Conservation (phyloP, 2,888 invertebrate species). For the Scaptomyza parva region DNA sequence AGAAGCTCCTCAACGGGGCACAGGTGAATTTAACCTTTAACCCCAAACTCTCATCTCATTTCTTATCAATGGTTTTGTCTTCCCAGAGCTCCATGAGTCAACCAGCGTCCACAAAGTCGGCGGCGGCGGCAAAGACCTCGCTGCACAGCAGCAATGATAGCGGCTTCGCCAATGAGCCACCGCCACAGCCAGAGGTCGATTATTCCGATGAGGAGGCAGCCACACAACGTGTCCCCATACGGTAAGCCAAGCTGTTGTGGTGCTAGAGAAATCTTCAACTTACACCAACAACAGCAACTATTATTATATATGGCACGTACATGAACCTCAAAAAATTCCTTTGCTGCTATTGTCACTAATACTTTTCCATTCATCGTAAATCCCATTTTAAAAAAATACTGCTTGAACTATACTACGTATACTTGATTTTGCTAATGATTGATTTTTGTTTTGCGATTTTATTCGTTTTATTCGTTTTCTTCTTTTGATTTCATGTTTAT, state of each 20-base stretch:
- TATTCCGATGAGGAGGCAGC: conserved; percentile 94
- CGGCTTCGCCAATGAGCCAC: conserved; percentile 95
- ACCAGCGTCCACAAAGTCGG: conserved; percentile 75
- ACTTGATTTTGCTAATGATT: conserved; percentile 37
- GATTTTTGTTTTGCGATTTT: conserved; percentile 70
- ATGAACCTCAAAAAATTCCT: not conserved
- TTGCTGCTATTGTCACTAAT: conserved; percentile 61
- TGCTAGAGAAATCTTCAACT: too few species aligned
- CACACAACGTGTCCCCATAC: conserved; percentile 86
- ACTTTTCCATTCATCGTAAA: conserved; percentile 33
- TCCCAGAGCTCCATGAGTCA: conserved; percentile 60
- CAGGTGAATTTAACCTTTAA: conserved; percentile 52
- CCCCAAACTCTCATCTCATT: too few species aligned
- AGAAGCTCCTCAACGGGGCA: conserved; percentile 80
- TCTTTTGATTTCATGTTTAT: conserved; percentile 74
- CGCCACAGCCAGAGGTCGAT: conserved; percentile 94
- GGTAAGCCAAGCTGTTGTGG: conserved; percentile 82
- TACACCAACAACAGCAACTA: conserved; percentile 8
- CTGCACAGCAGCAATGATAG: conserved; percentile 96
- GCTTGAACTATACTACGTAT: conserved; percentile 18
- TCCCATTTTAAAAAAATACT: not conserved
- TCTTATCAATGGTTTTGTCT: not conserved
- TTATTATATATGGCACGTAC: not conserved
- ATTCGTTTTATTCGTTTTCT: conserved; percentile 41
- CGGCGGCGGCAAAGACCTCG: conserved; percentile 89